Conservation (phyloP, 2,888 invertebrate species). For the Diarsia brunnea region DNA sequence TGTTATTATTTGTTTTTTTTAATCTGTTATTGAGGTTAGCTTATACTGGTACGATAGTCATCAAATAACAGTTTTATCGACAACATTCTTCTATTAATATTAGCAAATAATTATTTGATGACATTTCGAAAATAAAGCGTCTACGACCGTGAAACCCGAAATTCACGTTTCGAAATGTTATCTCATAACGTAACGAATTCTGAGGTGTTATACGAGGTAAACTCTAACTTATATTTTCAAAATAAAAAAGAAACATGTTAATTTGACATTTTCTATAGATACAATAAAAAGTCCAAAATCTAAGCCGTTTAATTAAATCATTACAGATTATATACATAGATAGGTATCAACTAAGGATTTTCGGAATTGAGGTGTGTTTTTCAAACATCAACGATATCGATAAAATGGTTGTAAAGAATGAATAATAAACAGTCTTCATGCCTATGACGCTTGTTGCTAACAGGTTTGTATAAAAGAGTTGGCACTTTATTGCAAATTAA, state of each 20-base stretch:
- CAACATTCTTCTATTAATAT: not conserved
- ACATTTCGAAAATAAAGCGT: constrained; percentile 26
- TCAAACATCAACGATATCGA: not conserved
- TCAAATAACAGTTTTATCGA: not conserved
- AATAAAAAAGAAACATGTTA: not conserved
- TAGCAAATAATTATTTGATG: not conserved
- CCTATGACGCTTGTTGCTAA: not conserved
- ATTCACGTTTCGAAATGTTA: constrained; percentile 26
- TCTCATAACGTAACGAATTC: constrained; percentile 12
- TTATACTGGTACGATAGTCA: not conserved
- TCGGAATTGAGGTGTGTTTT: not conserved
- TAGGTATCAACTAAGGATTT: not conserved
- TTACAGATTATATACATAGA: not conserved
- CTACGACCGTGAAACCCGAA: constrained; percentile 9
- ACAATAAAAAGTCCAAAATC: not conserved
- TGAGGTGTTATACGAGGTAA: constrained; percentile 10
- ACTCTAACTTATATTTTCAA: not conserved
- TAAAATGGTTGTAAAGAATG: not conserved
- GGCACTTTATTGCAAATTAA: constrained; percentile 54
- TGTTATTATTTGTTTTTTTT: not conserved
- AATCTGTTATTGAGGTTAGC: not conserved
- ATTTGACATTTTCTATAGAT: not conserved
- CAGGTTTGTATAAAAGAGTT: constrained; percentile 17
- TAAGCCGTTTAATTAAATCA: not conserved
- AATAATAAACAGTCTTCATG: not conserved